Conservation (phyloP, 2,888 invertebrate genomes). For the Troglohyphantes excavatus region DNA sequence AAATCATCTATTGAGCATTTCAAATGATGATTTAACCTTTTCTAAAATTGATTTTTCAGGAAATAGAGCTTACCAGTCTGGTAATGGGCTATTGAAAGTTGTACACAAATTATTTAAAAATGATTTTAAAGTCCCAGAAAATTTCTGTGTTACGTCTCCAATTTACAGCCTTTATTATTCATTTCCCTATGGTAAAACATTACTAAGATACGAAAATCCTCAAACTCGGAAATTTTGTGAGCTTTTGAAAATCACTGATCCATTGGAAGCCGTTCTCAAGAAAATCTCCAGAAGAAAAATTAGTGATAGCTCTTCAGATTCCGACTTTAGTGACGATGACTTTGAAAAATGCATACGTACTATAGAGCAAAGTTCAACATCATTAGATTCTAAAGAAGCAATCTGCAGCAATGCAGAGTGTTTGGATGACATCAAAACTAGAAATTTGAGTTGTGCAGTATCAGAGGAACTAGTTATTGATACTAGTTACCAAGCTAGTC, state of each 20-base stretch:
- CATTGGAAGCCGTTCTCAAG: constrained; percentile 85
- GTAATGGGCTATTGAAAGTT: constrained; percentile 88
- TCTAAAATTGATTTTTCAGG: constrained; percentile 89
- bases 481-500: background rate
- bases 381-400: constrained; percentile 81
- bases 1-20: constrained; percentile 92
- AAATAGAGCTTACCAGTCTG: constrained; percentile 89
- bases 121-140: constrained; percentile 88
- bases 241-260: constrained; percentile 89
- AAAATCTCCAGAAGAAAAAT: constrained; percentile 16
- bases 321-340: constrained; percentile 21
- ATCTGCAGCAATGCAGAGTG: constrained; percentile 81
- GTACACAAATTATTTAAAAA: constrained; percentile 87
- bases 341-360: no score
- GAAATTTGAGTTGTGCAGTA: background rate
- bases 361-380: constrained; percentile 44
- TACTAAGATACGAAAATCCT: constrained; percentile 82
- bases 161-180: constrained; percentile 37
- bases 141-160: constrained; percentile 87
- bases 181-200: background rate
- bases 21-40: constrained; percentile 88
- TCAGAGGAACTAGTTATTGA: constrained; percentile 13
- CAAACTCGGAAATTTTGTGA: constrained; percentile 84
- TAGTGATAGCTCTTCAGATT: constrained; percentile 41
- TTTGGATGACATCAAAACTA: background rate